phyloP scores from a whole-genome alignment of 1,140 invertebrate species.

The Bacillus rossius region DNA sequence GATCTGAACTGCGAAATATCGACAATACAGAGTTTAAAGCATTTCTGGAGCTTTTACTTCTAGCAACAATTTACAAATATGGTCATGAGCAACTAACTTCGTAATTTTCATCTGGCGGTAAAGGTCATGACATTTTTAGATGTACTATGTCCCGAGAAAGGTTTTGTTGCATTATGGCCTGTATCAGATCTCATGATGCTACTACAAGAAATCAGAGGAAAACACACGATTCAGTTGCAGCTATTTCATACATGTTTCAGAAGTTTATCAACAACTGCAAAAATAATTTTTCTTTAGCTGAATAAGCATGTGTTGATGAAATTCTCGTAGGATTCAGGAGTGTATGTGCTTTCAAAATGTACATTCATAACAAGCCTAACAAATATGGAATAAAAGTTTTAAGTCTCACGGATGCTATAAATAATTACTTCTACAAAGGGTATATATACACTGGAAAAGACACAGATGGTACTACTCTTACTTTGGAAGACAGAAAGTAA shows the following conservation, averaged over 20 bases:
- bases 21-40: no score
- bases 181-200: neutral
- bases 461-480: slow-evolving; percentile 1
- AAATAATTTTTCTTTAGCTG: slow-evolving; percentile 26
- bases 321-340: slow-evolving; percentile 38
- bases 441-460: slow-evolving; percentile 37
- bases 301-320: slow-evolving; percentile 38
- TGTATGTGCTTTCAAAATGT: slow-evolving; percentile 37
- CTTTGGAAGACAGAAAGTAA: neutral
- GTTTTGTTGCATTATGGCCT: neutral
- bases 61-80: no score
- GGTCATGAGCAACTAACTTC: no score
- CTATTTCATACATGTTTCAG: slow-evolving; percentile 32
- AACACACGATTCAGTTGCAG: slow-evolving; percentile 23
- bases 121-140: no score
- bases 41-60: no score
- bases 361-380: slow-evolving; percentile 43
- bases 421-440: slow-evolving; percentile 33
- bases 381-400: slow-evolving; percentile 40
- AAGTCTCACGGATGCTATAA: slow-evolving; percentile 31
- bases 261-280: slow-evolving; percentile 37
- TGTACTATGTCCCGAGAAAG: no score
- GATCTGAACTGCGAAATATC: no score
- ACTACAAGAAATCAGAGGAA: neutral
- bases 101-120: no score